Base-by-base conservation (phyloP, 2,888 invertebrate species). In the Folsomia manolachei region DNA sequence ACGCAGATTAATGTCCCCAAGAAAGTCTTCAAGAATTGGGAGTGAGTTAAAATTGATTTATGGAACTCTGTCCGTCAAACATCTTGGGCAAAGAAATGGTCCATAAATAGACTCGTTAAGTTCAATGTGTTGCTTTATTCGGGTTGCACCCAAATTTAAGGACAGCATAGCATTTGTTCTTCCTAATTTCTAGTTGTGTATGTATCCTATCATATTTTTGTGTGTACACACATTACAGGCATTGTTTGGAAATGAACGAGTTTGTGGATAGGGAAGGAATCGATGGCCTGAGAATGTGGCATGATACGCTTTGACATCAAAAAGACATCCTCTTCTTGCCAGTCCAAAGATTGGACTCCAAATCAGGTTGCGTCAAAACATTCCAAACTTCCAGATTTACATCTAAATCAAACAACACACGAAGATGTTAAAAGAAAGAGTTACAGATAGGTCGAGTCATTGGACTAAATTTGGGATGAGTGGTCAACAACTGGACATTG, bases 31-130 rank as follows among this genome's bases (percentile, higher is more conserved):
- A 21, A 56, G 21, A 14, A 14, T 39, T 56, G 4, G 56, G 56
- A 56, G 56, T 56, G 11, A 56, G 56, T 56, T 56, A 56, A 56
- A 56, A 7, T 19, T 56, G 56, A 56, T 56, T 56, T 56, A 56
- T 56, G 56, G 56, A 14, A 56, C 56, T 56, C n/a, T 56, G 56
- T 56, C 19, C 56, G 56, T 56, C 56, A 56, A 56, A 56, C 19
- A 56, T 56, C 56, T 56, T 51, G 51, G 18, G 51, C 18, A 51
- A 56, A 18, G 18, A 18, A 56, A 56, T 56, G 56, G 21, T 56
- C 56, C 56, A 56, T 56, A 56, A 56, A 56, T 56, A 56, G 56
- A 56, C 56, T 56, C 21, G 56, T 39, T 39, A 4, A 14, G 39
- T 39, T 14, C 7, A 39, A 39, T 14, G 39, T 39, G 39, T 39